These are phyloP conservation scores for Drosophila nigritarsus DNA, from an alignment of 2,888 invertebrate species.

Conservation along the genomic window DNA sequence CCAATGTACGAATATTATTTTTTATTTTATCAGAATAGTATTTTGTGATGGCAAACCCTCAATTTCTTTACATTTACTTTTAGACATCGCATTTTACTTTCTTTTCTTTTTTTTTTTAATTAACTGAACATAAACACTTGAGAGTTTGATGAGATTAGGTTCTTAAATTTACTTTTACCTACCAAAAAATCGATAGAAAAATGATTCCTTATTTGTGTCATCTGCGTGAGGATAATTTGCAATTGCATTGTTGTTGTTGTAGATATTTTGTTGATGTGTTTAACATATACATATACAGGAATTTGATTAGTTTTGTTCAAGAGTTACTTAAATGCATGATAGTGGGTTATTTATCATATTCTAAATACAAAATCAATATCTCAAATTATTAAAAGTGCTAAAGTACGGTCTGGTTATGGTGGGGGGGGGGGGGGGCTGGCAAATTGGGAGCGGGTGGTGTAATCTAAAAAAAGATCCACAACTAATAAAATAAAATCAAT, in stretches of 20 bases:
- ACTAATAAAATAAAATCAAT: neutral
- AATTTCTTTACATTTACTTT: neutral
- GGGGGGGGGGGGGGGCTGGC: neutral
- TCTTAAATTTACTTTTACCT: constrained; percentile 54
- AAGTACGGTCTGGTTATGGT: neutral
- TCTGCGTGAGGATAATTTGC: constrained; percentile 62
- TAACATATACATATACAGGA: constrained; percentile 47
- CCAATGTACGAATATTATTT: constrained; percentile 2
- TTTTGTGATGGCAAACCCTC: neutral
- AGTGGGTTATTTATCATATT: constrained; percentile 29
- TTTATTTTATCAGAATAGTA: neutral
- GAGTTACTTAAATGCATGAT: constrained; percentile 41
- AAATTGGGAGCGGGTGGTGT: neutral
- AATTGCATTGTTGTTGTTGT: constrained; percentile 39
- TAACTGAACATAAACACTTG: constrained; percentile 74
- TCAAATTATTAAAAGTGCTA: constrained; percentile 27
- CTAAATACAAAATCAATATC: constrained; percentile 15
- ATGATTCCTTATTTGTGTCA: constrained; percentile 75
- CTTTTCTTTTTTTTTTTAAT: constrained; percentile 36
- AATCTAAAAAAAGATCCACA: neutral
- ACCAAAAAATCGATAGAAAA: constrained; percentile 77
- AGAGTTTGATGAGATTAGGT: constrained; percentile 28
- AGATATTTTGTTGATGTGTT: constrained; percentile 28
- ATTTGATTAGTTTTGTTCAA: constrained; percentile 43
- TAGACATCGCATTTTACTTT: neutral